A percentile compares a stretch with the other conserved stretches of the same genome.
Evolutionary conservation across 2,113 vertebrate genomes (phyloP).

Genomic region (Vulpes vulpes): DNA sequence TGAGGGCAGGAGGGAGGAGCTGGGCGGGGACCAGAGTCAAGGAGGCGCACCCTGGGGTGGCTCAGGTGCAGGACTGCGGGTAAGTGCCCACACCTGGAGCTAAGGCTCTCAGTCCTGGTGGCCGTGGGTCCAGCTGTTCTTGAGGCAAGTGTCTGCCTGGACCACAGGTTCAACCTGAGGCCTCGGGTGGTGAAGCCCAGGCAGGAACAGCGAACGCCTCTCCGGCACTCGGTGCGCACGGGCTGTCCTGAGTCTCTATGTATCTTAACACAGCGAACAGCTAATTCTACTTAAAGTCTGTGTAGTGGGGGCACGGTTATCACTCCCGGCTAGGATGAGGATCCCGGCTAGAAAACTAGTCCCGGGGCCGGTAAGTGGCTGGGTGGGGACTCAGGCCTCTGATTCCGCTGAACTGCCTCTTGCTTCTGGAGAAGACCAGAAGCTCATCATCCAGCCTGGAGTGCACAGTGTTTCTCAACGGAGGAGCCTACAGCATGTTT

Average conservation of each 20-base stretch:
- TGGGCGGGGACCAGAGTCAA: background rate
- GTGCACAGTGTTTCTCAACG: background rate
- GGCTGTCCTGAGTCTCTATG: background rate
- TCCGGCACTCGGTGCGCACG: rapidly evolving
- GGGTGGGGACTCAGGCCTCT: background rate
- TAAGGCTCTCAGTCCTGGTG: background rate
- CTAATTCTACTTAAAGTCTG: background rate
- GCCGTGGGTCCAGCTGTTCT: background rate
- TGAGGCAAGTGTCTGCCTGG: background rate
- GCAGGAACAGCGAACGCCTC: background rate
- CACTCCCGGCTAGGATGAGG: background rate
- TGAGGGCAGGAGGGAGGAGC: background rate
- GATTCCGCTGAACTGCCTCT: background rate
- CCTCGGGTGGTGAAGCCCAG: background rate
- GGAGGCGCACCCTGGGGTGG: background rate
- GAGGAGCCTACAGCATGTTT: background rate
- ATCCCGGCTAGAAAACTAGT: background rate
- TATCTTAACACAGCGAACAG: background rate
- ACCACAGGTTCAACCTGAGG: background rate
- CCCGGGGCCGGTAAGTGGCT: background rate
- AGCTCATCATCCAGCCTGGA: background rate
- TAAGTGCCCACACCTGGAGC: background rate
- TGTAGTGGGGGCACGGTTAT: background rate
- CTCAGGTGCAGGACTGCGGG: background rate
- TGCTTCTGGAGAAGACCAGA: background rate